Base-by-base conservation (phyloP, 2,888 invertebrate species). In the Alviniconcha strummeri region DNA sequence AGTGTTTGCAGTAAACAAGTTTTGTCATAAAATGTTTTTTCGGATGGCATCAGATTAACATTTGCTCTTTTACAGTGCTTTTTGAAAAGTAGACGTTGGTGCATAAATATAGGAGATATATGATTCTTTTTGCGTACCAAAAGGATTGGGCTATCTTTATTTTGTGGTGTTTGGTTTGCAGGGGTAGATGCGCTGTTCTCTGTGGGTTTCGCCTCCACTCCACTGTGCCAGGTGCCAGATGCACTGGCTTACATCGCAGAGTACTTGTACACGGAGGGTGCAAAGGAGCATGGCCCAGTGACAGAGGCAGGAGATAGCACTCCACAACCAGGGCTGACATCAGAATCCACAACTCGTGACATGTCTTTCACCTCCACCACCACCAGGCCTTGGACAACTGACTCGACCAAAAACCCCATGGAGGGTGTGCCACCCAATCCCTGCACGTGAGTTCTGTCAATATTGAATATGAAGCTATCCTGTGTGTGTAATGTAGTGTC, bases 391-490 rank as follows among this genome's bases (percentile, higher is more conserved):
- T 57, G 6, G 19, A 57, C 11, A 5, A 1, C 19, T n/a, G 1
- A 56, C 60, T 19, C 36, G 19, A 36, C 5, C 8, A 5, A 19
- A 4, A 9, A 8, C 8, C 8, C 9, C 19, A 78, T 36, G 64
- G 19, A 64, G 8, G 36, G 19, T 6, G 11, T 78, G 52, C 78
- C 78, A 36, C 78, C 78, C 13, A 78, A 78, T 60, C 19, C 15
- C 78, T 78, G 78, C 78, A 64, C 60, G 78, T 78, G 52, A 78
- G 78, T 78, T 5, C 36, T 36, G 36, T 0, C 36, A 36, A 36
- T 36, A 36, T 36, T 36, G 36, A 36, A 36, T 36, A 1, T 36
- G 36, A 36, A 36, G 36, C 36, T 36, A 36, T 36, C 36, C 36
- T 36, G 36, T 36, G 3, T 36, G 36, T 36, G 36, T 36, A 36